phyloP scores from a whole-genome alignment of 2,113 vertebrate genomes.

The Cromileptes altivelis region DNA sequence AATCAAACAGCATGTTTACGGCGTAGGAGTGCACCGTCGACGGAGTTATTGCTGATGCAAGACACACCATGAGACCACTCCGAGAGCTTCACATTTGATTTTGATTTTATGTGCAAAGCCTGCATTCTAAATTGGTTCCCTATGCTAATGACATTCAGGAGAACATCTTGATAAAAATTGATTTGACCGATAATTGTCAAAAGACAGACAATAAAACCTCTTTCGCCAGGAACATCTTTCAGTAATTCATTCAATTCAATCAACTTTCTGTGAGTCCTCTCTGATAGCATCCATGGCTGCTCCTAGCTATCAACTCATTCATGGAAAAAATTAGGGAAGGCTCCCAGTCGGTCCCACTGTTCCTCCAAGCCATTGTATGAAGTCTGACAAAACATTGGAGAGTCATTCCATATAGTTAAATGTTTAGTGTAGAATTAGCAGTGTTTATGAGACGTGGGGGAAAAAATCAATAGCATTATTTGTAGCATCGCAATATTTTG shows the following conservation, averaged over 20 bases:
- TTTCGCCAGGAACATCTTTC: conserved; percentile 8
- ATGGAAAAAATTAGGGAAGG: not conserved
- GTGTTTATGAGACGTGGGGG: too few species aligned
- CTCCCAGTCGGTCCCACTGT: not conserved
- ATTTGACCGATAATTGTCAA: conserved; percentile 41
- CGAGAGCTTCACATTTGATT: conserved; percentile 27
- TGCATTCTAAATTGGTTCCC: conserved; percentile 18
- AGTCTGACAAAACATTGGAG: not conserved
- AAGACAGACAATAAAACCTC: conserved; percentile 26
- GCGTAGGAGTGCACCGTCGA: conserved; percentile 30
- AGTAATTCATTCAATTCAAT: conserved; percentile 17
- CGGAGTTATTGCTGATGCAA: conserved; percentile 53
- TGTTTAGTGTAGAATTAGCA: not conserved
- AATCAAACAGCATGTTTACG: conserved; percentile 77
- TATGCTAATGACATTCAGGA: conserved; percentile 21
- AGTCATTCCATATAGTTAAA: not conserved
- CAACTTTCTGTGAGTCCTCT: not conserved
- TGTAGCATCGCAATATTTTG: too few species aligned
- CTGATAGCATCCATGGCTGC: not conserved
- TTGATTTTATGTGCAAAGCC: conserved; percentile 30
- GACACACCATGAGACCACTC: conserved; percentile 34
- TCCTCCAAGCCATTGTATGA: not conserved
- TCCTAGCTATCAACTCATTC: not conserved
- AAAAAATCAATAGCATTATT: too few species aligned
- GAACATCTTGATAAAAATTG: conserved; percentile 55